phyloP scores from a whole-genome alignment of 2,797 vertebrate genomes.

The Rhyacichthys aspro region DNA sequence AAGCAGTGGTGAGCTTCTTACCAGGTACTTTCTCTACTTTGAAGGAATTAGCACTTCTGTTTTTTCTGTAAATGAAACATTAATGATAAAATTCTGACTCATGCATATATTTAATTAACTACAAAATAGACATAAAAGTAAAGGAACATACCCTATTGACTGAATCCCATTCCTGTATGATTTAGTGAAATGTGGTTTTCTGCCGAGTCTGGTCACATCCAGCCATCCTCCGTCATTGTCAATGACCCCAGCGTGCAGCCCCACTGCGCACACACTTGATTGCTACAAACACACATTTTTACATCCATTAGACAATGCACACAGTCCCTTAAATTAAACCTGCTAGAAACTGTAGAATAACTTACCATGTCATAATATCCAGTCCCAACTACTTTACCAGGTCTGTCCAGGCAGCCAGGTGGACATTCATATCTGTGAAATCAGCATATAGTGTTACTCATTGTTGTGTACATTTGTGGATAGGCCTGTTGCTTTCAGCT shows the following conservation, averaged over 20 bases:
- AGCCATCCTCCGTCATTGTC: conserved; percentile 97
- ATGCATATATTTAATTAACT: background rate
- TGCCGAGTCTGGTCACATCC: conserved; percentile 92
- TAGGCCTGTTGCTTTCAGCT: conserved; percentile 2
- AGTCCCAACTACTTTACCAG: conserved; percentile 92
- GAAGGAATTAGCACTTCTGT: conserved; percentile 95
- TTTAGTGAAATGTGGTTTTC: conserved; percentile 90
- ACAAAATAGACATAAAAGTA: background rate
- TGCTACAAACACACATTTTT: conserved; percentile 76
- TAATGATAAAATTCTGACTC: background rate
- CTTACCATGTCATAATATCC: conserved; percentile 96
- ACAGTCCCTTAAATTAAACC: background rate
- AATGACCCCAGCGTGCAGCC: conserved; percentile 91
- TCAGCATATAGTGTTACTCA: background rate
- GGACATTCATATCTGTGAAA: conserved; percentile 92
- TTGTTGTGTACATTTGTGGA: background rate
- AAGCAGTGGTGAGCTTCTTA: conserved; percentile 62
- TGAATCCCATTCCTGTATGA: conserved; percentile 92
- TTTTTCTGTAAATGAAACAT: conserved; percentile 84
- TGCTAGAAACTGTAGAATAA: background rate
- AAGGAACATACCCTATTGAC: conserved; percentile 84
- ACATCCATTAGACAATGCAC: too few relatives aligned
- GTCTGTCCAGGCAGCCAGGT: conserved; percentile 88
- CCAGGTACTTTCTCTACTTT: conserved; percentile 92
- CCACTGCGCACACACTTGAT: conserved; percentile 95